Conservation (phyloP, 2,797 vertebrate species). For the Capromys pilorides region DNA sequence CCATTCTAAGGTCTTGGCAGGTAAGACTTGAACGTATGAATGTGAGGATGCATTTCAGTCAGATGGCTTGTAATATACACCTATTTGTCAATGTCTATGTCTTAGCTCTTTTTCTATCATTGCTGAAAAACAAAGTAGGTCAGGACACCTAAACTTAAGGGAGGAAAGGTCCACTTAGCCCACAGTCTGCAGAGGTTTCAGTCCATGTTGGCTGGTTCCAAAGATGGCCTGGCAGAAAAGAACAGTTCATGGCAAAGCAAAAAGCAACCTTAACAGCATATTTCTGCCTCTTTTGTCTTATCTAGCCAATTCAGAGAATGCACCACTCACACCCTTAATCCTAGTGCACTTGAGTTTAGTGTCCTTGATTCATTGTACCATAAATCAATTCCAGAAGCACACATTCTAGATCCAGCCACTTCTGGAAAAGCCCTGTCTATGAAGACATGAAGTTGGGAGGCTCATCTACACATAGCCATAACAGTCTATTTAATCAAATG, state of each 20-base stretch:
- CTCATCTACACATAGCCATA: not conserved
- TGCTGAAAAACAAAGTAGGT: not conserved
- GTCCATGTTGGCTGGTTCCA: not conserved
- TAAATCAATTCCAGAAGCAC: not conserved
- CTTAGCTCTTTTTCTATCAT: not conserved
- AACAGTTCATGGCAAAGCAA: not conserved
- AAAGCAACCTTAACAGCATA: not conserved
- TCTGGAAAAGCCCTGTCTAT: not conserved
- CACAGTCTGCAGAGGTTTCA: not conserved
- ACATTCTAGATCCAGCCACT: not conserved
- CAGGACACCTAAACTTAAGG: not conserved
- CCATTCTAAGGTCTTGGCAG: not conserved
- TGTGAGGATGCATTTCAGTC: not conserved
- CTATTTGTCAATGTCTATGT: not conserved
- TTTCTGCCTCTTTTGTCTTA: not conserved
- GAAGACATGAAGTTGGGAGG: not conserved
- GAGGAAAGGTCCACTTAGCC: not conserved
- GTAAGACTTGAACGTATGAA: not conserved
- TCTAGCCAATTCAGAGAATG: not conserved
- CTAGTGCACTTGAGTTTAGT: not conserved
- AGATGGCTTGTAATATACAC: not conserved
- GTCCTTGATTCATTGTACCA: not conserved
- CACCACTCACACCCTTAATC: not conserved
- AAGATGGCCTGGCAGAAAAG: not conserved
- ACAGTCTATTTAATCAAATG: not conserved